Evolutionary conservation across 2,113 vertebrate genomes (phyloP).

Genomic region (Tetrax tetrax): DNA sequence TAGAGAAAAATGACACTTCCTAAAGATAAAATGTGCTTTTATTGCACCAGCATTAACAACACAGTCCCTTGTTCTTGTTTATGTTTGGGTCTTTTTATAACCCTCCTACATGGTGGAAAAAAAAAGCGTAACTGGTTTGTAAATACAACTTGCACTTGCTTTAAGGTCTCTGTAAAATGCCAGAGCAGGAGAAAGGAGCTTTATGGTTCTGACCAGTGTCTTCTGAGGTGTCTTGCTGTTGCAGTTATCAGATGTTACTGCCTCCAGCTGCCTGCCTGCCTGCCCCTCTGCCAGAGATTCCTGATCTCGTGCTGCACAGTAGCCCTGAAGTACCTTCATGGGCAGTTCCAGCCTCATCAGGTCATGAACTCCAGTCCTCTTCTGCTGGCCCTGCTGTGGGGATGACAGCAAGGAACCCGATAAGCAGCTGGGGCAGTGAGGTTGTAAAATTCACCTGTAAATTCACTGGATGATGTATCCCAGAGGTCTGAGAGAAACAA

Average conservation of each 20-base stretch:
- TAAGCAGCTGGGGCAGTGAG: not conserved
- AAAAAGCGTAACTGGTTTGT: not conserved
- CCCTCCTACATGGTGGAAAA: not conserved
- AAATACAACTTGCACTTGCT: not conserved
- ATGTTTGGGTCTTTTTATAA: not conserved
- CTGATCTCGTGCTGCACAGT: not conserved
- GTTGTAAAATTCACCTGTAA: not conserved
- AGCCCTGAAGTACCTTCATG: not conserved
- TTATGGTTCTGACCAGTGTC: not conserved
- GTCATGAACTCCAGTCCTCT: not conserved
- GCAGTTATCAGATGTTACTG: not conserved
- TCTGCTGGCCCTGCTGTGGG: not conserved
- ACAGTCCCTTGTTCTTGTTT: not conserved
- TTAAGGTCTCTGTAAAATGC: not conserved
- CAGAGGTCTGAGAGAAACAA: not conserved
- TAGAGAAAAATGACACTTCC: not conserved
- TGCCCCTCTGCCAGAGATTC: not conserved
- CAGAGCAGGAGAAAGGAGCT: not conserved
- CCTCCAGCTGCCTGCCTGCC: not conserved
- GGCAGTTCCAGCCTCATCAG: not conserved
- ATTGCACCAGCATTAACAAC: not conserved
- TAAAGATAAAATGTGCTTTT: not conserved
- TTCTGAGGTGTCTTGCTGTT: not conserved
- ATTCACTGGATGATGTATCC: not conserved
- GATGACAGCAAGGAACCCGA: not conserved